Conservation (phyloP, 2,113 vertebrate genomes). For the Neodontobutis hainanensis region DNA sequence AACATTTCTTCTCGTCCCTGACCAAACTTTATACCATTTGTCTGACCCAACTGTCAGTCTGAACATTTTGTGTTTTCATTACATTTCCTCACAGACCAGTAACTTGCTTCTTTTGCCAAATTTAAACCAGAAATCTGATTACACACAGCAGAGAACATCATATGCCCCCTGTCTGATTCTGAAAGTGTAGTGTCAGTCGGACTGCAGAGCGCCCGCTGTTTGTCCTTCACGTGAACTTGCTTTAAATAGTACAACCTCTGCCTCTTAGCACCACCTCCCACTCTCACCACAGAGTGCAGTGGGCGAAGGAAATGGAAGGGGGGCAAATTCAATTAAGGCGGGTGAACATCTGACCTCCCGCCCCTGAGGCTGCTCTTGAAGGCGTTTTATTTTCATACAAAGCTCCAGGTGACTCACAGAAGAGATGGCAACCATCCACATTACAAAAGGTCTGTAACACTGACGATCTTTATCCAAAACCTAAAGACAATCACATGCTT, state of each 20-base stretch:
- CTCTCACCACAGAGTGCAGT: constrained; percentile 12
- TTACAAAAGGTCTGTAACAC: too few relatives aligned
- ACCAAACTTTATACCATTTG: too few relatives aligned
- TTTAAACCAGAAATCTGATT: constrained; percentile 22
- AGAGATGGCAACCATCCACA: neutral
- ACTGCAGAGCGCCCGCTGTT: constrained; percentile 19
- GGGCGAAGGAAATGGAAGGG: constrained; percentile 13
- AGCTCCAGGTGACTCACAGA: constrained; percentile 8
- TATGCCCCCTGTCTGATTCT: constrained; percentile 17
- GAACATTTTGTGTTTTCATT: neutral
- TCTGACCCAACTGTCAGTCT: too few relatives aligned
- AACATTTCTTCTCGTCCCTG: too few relatives aligned
- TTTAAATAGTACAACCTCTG: constrained; percentile 55
- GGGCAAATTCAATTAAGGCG: constrained; percentile 13
- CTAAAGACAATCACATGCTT: too few relatives aligned
- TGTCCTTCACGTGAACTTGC: constrained; percentile 14
- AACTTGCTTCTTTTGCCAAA: neutral
- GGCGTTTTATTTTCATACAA: constrained; percentile 1
- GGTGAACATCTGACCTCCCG: constrained; percentile 8
- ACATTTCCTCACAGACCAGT: neutral
- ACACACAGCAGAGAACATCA: neutral
- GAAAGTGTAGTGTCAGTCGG: neutral
- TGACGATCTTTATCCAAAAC: too few relatives aligned
- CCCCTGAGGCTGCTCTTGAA: constrained; percentile 1
- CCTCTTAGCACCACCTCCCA: constrained; percentile 41